phyloP scores from a whole-genome alignment of 2,113 vertebrate genomes.

The Elanoides forficatus region DNA sequence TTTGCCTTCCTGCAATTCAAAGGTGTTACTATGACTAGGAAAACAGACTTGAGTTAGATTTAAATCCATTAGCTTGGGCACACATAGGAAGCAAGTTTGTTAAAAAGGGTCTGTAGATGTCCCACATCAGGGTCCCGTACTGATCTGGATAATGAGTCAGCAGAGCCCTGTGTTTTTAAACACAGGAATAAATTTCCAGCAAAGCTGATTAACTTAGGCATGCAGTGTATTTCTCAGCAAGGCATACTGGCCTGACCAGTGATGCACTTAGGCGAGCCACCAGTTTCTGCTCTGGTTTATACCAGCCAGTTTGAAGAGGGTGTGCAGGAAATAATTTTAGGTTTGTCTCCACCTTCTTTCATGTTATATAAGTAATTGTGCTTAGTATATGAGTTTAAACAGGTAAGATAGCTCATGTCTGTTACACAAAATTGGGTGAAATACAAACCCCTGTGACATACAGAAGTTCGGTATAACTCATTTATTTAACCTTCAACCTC shows the following conservation, averaged over 20 bases:
- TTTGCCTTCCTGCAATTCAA: not conserved
- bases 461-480: not conserved
- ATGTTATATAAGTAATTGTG: not conserved
- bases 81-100: not conserved
- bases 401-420: not conserved
- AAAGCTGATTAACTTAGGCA: not conserved
- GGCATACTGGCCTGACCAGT: not conserved
- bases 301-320: accelerated
- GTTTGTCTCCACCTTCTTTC: not conserved
- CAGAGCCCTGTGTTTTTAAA: not conserved
- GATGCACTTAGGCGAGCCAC: too few relatives aligned
- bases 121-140: too few relatives aligned
- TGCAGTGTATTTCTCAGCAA: not conserved
- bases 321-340: not conserved
- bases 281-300: not conserved
- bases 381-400: not conserved
- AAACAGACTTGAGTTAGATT: not conserved
- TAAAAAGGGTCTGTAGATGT: not conserved
- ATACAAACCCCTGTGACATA: not conserved
- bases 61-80: not conserved
- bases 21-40: not conserved
- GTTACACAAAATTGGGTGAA: not conserved
- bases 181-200: not conserved
- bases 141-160: not conserved
- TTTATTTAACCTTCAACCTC: not conserved